Percentiles rank a stretch among this genome's conserved stretches.
Conservation (phyloP, 2,888 invertebrate species). For the Teinopalpus imperialis region DNA sequence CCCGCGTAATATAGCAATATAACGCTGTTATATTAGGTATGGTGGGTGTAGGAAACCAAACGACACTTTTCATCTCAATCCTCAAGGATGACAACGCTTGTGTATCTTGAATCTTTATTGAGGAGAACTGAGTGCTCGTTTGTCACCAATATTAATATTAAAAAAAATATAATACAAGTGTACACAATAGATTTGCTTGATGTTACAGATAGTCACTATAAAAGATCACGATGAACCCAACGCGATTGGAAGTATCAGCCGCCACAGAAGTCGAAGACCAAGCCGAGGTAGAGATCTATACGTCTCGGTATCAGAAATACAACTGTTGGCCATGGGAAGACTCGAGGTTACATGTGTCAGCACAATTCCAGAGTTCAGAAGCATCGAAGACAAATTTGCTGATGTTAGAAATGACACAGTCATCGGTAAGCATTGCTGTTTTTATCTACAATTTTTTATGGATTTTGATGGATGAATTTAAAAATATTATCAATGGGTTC, state of each 20-base stretch:
- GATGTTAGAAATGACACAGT: conserved; percentile 87
- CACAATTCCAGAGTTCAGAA: conserved; percentile 89
- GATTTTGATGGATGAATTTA: no score
- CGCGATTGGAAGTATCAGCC: conserved; percentile 51
- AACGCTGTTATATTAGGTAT: no score
- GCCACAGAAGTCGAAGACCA: conserved; percentile 67
- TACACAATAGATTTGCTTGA: not conserved
- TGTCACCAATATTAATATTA: no score
- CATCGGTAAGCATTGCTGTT: conserved; percentile 80
- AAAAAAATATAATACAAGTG: not conserved
- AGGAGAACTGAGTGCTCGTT: no score
- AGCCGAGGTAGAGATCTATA: conserved; percentile 83
- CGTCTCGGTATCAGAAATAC: conserved; percentile 87
- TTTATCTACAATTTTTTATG: no score
- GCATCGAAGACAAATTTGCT: conserved; percentile 87
- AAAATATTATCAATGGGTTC: no score
- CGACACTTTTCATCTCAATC: no score
- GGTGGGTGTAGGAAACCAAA: no score
- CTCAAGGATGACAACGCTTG: no score
- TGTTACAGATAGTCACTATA: conserved; percentile 38
- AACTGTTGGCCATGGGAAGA: conserved; percentile 85
- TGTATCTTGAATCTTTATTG: no score
- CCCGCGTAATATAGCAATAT: no score
- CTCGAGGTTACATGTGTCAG: conserved; percentile 89
- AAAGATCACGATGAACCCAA: conserved; percentile 49